Evolutionary conservation across 2,113 vertebrate species (phyloP), one percentile per base, ranked within the genome.

Genomic region (Bolborhynchus lineola): DNA sequence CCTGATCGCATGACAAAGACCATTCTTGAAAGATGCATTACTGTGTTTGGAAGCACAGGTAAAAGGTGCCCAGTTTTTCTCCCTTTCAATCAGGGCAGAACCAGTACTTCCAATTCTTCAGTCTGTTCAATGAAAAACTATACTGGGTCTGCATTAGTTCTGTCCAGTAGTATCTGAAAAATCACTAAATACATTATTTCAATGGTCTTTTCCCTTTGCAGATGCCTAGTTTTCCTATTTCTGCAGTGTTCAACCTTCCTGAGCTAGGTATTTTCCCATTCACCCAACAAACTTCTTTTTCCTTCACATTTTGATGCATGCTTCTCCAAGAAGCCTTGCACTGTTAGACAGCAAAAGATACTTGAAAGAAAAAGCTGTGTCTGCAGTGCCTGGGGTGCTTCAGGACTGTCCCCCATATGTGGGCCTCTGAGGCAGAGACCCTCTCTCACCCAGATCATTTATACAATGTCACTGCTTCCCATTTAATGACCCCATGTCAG

Each of bases 401-500:
- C 25, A 76, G 62, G 23, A 67, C 44, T 76, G 39, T 71, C 33
- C 52, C 29, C 46, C 19, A 94, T 65, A 31, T 1, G 2, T 31
- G 39, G 55, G 33, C 10, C 23, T 42, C 47, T n/a, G 19, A 50
- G 31, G 41, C 74, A 82, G 41, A 83, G n/a, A 86, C 37, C 33
- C 33, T 28, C 37, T 71, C 76, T 86, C n/a, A 21, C 9, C 44
- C 69, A 37, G 29, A 16, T 18, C 42, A 16, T 50, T 33, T 63
- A 62, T 33, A 67, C 67, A 59, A 5, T 17, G 49, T 28, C 6
- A 7, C 14, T 57, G 87, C 41, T 93, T 81, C 59, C 53, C 16
- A 13, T 63, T 87, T 89, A 91, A 91, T 35, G 49, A 84, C 42
- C 53, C 87, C 77, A 47, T 55, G 37, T 68, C 81, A 67, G 62